Evolutionary conservation across 1,140 invertebrate genomes (phyloP).

Genomic region (Polypedilum pembai): DNA sequence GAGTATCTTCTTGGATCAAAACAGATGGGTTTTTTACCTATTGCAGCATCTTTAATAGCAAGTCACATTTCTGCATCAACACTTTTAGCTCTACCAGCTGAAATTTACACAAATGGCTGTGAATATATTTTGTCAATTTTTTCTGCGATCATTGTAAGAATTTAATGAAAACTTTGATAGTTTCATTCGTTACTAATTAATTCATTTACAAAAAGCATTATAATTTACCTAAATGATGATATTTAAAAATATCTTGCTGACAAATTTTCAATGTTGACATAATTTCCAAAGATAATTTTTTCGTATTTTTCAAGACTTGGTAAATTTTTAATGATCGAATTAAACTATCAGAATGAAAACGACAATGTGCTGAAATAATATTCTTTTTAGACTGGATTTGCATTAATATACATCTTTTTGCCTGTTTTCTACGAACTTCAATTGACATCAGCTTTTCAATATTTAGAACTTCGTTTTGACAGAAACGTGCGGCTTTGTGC

Average conservation of each 20-base stretch:
- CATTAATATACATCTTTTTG: slow-evolving; percentile 49
- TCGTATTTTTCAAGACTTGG: no score
- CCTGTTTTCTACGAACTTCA: slow-evolving; percentile 77
- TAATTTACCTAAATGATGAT: no score
- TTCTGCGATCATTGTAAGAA: slow-evolving; percentile 22
- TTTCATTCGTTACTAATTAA: no score
- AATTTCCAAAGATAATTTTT: no score
- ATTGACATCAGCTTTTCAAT: slow-evolving; percentile 53
- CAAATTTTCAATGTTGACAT: no score
- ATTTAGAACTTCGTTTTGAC: slow-evolving; percentile 60
- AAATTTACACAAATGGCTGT: slow-evolving; percentile 79
- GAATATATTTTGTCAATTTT: slow-evolving; percentile 53
- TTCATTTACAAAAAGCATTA: no score
- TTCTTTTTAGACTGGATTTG: slow-evolving; percentile 41
- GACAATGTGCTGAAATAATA: background rate
- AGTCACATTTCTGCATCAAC: slow-evolving; percentile 60
- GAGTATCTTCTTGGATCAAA: slow-evolving; percentile 77
- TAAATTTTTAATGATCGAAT: no score
- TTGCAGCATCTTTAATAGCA: slow-evolving; percentile 71
- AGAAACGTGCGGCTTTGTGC: slow-evolving; percentile 53
- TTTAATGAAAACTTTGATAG: no score
- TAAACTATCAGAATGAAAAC: no score
- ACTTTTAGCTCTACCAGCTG: slow-evolving; percentile 63
- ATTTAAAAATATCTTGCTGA: no score
- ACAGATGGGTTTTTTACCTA: slow-evolving; percentile 69